These are phyloP conservation scores for Polyploca ridens DNA, from an alignment of 2,888 invertebrate species.

Conservation along the genomic window DNA sequence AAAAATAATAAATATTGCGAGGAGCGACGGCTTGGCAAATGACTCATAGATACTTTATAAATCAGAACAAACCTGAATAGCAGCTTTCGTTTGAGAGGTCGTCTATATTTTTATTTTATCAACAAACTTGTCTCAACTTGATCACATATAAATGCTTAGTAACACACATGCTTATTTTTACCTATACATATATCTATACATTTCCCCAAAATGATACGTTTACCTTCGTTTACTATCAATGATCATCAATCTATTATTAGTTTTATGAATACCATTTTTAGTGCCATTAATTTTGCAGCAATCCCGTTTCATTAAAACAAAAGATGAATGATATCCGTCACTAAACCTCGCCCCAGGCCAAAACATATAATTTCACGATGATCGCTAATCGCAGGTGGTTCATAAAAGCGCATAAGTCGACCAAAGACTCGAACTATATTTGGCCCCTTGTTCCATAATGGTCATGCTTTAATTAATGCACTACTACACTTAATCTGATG, in stretches of 20 bases:
- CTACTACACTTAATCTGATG: too few species aligned
- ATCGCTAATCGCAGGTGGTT: constrained; percentile 36
- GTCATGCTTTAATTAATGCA: constrained; percentile 31
- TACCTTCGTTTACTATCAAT: too few species aligned
- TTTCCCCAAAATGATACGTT: too few species aligned
- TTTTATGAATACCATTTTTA: neutral
- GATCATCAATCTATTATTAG: neutral
- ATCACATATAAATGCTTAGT: constrained; percentile 15
- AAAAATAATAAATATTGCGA: neutral
- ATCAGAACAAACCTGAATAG: constrained; percentile 28
- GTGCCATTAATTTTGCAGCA: neutral
- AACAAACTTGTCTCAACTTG: constrained; percentile 30
- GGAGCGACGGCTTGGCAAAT: constrained; percentile 26
- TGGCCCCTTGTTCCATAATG: constrained; percentile 25
- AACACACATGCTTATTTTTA: neutral
- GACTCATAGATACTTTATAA: constrained; percentile 26
- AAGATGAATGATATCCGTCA: neutral
- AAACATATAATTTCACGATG: constrained; percentile 13
- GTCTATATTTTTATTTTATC: constrained; percentile 36
- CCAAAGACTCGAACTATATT: constrained; percentile 33
- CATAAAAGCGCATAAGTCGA: constrained; percentile 23
- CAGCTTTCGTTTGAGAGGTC: constrained; percentile 50
- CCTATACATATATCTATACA: too few species aligned
- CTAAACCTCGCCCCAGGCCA: neutral
- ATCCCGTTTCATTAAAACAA: neutral